These are phyloP conservation scores for Tragopan temminckii DNA, from an alignment of 2,797 vertebrate genomes.

Conservation along the genomic window DNA sequence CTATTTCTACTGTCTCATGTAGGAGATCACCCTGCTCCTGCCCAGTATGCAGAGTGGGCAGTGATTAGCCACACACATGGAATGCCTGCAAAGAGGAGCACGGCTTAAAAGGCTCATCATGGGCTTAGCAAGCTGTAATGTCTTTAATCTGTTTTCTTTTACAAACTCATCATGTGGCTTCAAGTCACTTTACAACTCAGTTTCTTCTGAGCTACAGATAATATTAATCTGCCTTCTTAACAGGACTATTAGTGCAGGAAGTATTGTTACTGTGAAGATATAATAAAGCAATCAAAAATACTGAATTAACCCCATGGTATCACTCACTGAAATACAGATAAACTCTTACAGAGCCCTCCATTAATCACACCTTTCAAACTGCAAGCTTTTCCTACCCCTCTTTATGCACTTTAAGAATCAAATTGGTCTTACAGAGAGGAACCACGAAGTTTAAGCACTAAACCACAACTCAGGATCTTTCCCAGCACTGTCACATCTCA, in stretches of 20 bases:
- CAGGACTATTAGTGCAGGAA: slow-evolving; percentile 16
- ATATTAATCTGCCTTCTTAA: slow-evolving; percentile 26
- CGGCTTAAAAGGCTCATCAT: neutral
- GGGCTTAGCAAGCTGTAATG: neutral
- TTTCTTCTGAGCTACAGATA: neutral
- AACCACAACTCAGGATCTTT: neutral
- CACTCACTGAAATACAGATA: neutral
- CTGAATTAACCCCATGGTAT: neutral
- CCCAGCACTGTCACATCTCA: neutral
- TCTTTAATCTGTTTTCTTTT: neutral
- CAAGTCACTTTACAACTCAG: neutral
- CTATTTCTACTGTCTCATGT: neutral
- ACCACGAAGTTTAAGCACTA: neutral
- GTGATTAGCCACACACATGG: rapidly evolving
- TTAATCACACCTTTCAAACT: neutral
- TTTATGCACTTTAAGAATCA: neutral
- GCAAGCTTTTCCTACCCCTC: neutral
- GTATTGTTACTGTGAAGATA: slow-evolving; percentile 14
- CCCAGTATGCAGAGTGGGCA: neutral
- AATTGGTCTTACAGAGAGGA: neutral
- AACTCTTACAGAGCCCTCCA: neutral
- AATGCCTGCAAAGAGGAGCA: neutral
- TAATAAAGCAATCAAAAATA: slow-evolving; percentile 37
- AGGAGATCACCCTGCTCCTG: neutral
- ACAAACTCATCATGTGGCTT: neutral